Percentiles rank a stretch among this genome's conserved stretches.
phyloP scores from a whole-genome alignment of 1,140 invertebrate species.

The Elymnias hypermnestra region DNA sequence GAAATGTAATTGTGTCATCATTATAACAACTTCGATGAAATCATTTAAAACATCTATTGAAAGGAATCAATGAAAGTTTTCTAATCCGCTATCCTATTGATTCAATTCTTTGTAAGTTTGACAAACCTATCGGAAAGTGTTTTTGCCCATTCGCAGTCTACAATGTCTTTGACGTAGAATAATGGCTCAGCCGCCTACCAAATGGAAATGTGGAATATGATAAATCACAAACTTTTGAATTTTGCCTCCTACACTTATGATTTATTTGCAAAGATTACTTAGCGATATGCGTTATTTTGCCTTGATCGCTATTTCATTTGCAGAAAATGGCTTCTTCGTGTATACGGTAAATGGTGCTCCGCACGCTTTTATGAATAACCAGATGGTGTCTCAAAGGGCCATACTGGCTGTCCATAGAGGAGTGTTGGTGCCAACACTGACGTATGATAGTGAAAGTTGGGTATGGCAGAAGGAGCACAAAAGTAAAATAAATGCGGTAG shows the following conservation, averaged over 20 bases:
- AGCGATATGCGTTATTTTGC: conserved; percentile 48
- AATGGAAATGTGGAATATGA: conserved; percentile 72
- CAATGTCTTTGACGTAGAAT: conserved; percentile 69
- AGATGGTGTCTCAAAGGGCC: too few species aligned
- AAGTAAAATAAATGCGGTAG: too few species aligned
- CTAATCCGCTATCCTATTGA: not conserved
- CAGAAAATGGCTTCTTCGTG: conserved; percentile 1
- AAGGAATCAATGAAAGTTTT: not conserved
- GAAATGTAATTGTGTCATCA: too few species aligned
- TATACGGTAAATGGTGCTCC: too few species aligned
- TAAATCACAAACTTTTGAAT: conserved; percentile 73
- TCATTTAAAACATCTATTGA: too few species aligned
- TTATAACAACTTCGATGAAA: too few species aligned
- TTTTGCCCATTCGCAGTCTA: conserved; percentile 57
- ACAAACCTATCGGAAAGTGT: conserved; percentile 15
- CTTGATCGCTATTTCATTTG: conserved; percentile 27
- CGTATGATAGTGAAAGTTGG: too few species aligned
- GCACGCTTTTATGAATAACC: too few species aligned
- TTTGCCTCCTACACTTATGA: conserved; percentile 55
- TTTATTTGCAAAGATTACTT: conserved; percentile 58
- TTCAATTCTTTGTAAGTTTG: conserved; percentile 4
- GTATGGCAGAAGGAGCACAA: too few species aligned
- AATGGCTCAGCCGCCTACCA: conserved; percentile 64
- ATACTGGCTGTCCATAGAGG: too few species aligned
- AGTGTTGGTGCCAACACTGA: too few species aligned